Conservation (phyloP, 1,140 invertebrate species). For the Cyrtorhinus lividipennis region DNA sequence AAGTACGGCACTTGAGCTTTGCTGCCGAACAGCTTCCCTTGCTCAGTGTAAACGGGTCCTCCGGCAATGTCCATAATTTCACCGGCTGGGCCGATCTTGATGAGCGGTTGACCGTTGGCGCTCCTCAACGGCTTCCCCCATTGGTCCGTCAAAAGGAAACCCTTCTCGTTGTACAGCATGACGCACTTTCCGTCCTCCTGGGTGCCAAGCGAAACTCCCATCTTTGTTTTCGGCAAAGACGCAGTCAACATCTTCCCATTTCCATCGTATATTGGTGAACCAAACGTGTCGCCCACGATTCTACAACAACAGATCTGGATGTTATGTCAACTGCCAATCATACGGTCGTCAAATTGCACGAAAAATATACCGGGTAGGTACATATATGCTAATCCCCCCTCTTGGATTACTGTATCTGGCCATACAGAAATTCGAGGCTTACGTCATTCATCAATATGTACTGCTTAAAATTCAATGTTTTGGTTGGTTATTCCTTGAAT, state of each 20-base stretch:
- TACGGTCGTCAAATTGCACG: too few species aligned
- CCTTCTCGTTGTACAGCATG: background rate
- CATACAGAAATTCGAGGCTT: too few species aligned
- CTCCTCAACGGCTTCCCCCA: background rate
- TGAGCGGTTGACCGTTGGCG: background rate
- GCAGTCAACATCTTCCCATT: background rate
- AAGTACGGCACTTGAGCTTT: background rate
- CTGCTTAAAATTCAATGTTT: too few species aligned
- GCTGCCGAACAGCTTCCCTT: background rate
- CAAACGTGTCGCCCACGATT: background rate
- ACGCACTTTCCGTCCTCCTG: background rate
- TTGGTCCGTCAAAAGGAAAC: background rate
- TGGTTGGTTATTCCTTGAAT: too few species aligned
- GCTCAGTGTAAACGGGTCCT: background rate
- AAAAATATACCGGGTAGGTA: too few species aligned
- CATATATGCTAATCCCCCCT: too few species aligned
- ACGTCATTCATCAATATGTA: too few species aligned
- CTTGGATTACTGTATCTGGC: too few species aligned
- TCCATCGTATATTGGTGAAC: background rate
- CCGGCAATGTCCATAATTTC: background rate
- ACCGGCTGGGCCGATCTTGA: background rate
- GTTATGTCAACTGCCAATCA: too few species aligned
- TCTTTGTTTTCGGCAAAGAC: background rate
- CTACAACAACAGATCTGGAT: too few species aligned
- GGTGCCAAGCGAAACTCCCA: background rate